phyloP scores from a whole-genome alignment of 1,140 invertebrate species.

The Pachyrhynchus sulphureomaculatus region DNA sequence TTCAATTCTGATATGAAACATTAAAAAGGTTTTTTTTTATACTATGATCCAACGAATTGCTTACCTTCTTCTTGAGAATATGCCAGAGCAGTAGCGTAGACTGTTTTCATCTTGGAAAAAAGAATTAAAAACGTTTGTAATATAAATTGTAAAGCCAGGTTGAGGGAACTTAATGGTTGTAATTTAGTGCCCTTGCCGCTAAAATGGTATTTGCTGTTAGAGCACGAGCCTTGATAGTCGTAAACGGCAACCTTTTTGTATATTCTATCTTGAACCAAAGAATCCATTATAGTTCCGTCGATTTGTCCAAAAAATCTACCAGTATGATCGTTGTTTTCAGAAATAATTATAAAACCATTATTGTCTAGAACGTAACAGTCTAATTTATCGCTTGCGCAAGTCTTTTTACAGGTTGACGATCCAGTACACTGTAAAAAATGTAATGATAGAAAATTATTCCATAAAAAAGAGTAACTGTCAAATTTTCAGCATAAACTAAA shows the following conservation, averaged over 20 bases:
- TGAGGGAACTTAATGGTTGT: conserved; percentile 29
- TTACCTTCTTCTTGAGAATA: conserved; percentile 48
- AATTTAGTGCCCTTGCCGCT: conserved; percentile 59
- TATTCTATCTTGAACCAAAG: conserved; percentile 84
- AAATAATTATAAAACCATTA: conserved; percentile 91
- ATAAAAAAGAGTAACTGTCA: no score
- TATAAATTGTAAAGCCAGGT: conserved; percentile 36
- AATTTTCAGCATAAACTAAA: no score
- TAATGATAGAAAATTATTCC: no score
- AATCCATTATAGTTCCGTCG: conserved; percentile 94
- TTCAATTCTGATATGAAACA: no score
- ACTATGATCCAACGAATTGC: no score
- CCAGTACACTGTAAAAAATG: conserved; percentile 67
- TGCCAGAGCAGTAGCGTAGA: conserved; percentile 41
- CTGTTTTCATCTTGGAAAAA: conserved; percentile 35
- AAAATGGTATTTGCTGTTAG: conserved; percentile 71
- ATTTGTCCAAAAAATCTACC: conserved; percentile 90
- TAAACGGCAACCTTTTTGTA: conserved; percentile 83
- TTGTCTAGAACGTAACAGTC: conserved; percentile 92
- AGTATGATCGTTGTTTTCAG: conserved; percentile 79
- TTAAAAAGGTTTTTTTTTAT: no score
- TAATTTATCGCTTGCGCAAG: conserved; percentile 80
- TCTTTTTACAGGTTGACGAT: conserved; percentile 71
- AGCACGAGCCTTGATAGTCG: conserved; percentile 76
- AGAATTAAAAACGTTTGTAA: conserved; percentile 37